Evolutionary conservation across 2,113 vertebrate species (phyloP), one percentile per base, ranked within the genome.

Genomic region (Microcebus tavaratra): DNA sequence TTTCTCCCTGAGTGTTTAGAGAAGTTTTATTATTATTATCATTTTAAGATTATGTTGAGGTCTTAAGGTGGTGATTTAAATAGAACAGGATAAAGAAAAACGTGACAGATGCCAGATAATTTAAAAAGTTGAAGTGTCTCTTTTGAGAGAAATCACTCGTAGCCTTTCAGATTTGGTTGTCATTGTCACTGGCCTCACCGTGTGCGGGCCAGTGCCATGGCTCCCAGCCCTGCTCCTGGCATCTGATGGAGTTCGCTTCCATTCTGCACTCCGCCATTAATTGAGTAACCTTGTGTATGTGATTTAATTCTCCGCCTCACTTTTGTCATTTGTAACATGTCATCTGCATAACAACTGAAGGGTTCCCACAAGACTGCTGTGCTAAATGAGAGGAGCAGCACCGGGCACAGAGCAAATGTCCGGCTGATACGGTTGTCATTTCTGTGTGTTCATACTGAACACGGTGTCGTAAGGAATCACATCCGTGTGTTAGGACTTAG

Each of bases 251-350:
- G 20, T 42, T 42, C 8, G 61, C 9, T 11, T 92, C 68, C 8
- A 3, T 42, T 84, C 39, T 31, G n/a, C 6, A 0, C 48, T 50
- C 76, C 36, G 39, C 48, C 50, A 20, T 36, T 83, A 12, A 45
- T 6, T 23, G 5, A 50, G 53, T 88, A 75, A 34, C 48, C 53
- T 79, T 65, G 15, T 53, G 27, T 8, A 1, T 61, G 87, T 23
- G 76, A 59, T 53, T 73, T 79, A 79, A 59, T 83, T 86, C 55
- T 78, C 75, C 3, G 23, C n/a, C 83, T 55, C 70, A 55, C 39
- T 68, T 67, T 61, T 68, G 76, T 91, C n/a, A 83, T 61, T 67
- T 87, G 84, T 72, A 27, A 65, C 82, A 48, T 57, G 81, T 67
- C 75, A 63, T 55, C 42, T 70, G 84, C 68, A 4, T 31, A 65